phyloP scores from a whole-genome alignment of 2,888 invertebrate genomes.

The Mellilla xanthometata region DNA sequence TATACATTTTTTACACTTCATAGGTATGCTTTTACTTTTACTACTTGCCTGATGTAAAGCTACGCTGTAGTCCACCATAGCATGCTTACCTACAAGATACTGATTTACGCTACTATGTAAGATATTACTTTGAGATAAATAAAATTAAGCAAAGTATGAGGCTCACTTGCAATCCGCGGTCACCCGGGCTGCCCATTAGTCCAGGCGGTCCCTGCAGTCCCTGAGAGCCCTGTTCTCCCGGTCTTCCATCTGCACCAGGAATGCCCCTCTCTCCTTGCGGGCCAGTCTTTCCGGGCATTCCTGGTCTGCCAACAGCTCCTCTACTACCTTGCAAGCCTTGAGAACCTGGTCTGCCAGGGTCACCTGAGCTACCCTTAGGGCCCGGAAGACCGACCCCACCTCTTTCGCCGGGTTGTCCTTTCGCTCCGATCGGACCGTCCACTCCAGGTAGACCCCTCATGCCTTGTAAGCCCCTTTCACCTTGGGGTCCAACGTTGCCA shows the following conservation, averaged over 20 bases:
- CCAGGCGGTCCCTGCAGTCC: slow-evolving; percentile 92
- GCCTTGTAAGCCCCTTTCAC: slow-evolving; percentile 87
- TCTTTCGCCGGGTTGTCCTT: slow-evolving; percentile 89
- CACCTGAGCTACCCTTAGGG: slow-evolving; percentile 84
- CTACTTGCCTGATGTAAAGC: no score
- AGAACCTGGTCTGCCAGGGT: slow-evolving; percentile 85
- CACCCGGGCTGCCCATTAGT: slow-evolving; percentile 89
- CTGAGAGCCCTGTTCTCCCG: slow-evolving; percentile 91
- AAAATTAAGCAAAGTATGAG: neutral
- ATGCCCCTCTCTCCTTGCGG: slow-evolving; percentile 88
- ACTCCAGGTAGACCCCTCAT: slow-evolving; percentile 87
- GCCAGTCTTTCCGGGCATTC: slow-evolving; percentile 87
- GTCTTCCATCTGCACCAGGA: slow-evolving; percentile 92
- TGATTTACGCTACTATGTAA: no score
- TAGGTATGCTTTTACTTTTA: no score
- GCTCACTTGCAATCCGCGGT: slow-evolving; percentile 87
- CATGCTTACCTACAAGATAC: no score
- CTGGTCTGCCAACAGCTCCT: slow-evolving; percentile 86
- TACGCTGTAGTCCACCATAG: no score
- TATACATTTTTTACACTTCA: no score
- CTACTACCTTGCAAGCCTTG: slow-evolving; percentile 85
- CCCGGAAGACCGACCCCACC: slow-evolving; percentile 81
- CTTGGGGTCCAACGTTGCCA: slow-evolving; percentile 87
- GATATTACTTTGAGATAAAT: no score
- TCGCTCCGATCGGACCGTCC: slow-evolving; percentile 89